These are phyloP conservation scores for Dendrolimus punctatus DNA, from an alignment of 1,140 invertebrate genomes.

Conservation along the genomic window DNA sequence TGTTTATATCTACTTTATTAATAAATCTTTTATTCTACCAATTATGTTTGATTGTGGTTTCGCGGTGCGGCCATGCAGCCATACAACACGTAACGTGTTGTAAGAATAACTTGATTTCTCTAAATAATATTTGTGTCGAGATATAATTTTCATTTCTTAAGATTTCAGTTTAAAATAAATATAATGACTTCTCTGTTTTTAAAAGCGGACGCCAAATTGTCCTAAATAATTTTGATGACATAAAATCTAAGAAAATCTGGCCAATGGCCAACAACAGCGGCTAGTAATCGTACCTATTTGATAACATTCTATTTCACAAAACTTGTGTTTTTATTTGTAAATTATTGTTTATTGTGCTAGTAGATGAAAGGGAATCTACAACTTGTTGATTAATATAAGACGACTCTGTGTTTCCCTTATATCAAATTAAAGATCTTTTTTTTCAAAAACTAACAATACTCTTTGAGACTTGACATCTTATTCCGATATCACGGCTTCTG, in stretches of 20 bases:
- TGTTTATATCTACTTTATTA: slow-evolving; percentile 65
- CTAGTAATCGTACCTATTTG: slow-evolving; percentile 46
- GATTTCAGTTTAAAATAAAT: slow-evolving; percentile 43
- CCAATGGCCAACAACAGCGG: slow-evolving; percentile 29
- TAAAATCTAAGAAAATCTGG: slow-evolving; percentile 51
- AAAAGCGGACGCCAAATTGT: slow-evolving; percentile 59
- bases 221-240: slow-evolving; percentile 66
- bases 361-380: too few relatives aligned
- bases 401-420: too few relatives aligned
- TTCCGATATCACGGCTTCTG: too few relatives aligned
- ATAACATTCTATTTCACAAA: slow-evolving; percentile 17
- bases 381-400: too few relatives aligned
- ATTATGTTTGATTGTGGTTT: slow-evolving; percentile 15
- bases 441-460: too few relatives aligned
- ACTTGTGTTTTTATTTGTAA: too few relatives aligned
- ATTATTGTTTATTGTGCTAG: too few relatives aligned
- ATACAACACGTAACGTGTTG: slow-evolving; percentile 5
- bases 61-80: neutral
- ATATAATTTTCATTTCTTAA: slow-evolving; percentile 26
- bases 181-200: slow-evolving; percentile 55
- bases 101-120: slow-evolving; percentile 16
- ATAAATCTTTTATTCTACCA: slow-evolving; percentile 65
- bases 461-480: too few relatives aligned
- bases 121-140: slow-evolving; percentile 31
- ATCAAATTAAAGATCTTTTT: too few relatives aligned